Percentiles rank a stretch among this genome's conserved stretches.
phyloP scores from a whole-genome alignment of 2,888 invertebrate genomes.

The Baronia brevicornis region DNA sequence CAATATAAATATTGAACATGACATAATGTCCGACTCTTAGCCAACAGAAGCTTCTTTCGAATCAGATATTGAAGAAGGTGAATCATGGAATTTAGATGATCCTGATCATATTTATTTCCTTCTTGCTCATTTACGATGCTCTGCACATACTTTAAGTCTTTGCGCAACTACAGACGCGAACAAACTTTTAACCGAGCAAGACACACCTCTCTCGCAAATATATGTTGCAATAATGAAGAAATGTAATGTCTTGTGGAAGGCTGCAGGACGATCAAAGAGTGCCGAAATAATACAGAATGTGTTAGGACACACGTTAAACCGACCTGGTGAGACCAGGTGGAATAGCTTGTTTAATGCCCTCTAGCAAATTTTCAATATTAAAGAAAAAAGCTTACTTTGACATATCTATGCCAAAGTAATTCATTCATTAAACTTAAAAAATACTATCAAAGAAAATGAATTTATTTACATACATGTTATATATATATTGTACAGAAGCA shows the following conservation, averaged over 20 bases:
- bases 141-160: conserved; percentile 16
- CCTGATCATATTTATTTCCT: conserved; percentile 10
- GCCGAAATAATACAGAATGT: conserved; percentile 15
- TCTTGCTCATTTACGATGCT: conserved; percentile 13
- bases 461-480: conserved; percentile 7
- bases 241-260: conserved; percentile 16
- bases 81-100: conserved; percentile 6
- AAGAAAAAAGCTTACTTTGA: conserved; percentile 10
- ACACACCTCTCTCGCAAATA: conserved; percentile 11
- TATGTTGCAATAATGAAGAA: conserved; percentile 14
- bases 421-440: conserved; percentile 8
- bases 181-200: conserved; percentile 10
- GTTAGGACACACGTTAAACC: conserved; percentile 11
- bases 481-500: conserved; percentile 7
- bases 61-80: conserved; percentile 14
- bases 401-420: too few relatives aligned
- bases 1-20: conserved; percentile 6
- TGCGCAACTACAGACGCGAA: conserved; percentile 16
- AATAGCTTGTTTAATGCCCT: conserved; percentile 13
- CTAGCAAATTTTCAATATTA: conserved; percentile 10
- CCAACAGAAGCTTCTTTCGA: conserved; percentile 7
- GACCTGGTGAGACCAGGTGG: conserved; percentile 13
- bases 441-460: conserved; percentile 8
- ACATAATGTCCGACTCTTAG: conserved; percentile 6
- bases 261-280: conserved; percentile 15